A percentile compares a stretch with the other conserved stretches of the same genome.
Evolutionary conservation across 1,140 invertebrate genomes (phyloP).

Genomic region (Pseudobourletiella spinata): DNA sequence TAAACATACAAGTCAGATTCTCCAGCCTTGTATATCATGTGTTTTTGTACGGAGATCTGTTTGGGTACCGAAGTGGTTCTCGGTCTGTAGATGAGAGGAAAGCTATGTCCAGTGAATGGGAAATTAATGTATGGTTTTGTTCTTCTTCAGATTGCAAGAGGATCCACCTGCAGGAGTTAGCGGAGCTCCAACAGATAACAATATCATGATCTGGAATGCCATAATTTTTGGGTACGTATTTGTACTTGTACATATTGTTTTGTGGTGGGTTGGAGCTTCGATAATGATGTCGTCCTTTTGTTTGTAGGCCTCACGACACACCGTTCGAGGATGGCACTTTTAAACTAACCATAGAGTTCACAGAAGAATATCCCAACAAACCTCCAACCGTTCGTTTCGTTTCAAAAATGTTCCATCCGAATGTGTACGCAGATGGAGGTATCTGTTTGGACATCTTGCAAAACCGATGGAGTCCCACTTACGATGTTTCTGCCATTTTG

Average conservation of each 20-base stretch:
- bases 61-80: no score
- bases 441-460: constrained; percentile 99
- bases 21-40: no score
- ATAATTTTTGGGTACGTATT: constrained; percentile 77
- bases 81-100: no score
- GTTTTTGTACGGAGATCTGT: no score
- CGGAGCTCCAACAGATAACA: constrained; percentile 97
- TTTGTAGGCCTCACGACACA: constrained; percentile 78
- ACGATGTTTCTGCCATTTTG: constrained; percentile 98
- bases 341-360: constrained; percentile 98
- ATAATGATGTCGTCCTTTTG: no score
- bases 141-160: constrained; percentile 82
- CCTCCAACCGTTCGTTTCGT: constrained; percentile 98
- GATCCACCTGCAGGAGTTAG: constrained; percentile 95
- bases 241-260: no score
- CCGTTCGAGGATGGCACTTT: constrained; percentile 99
- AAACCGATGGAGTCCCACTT: constrained; percentile 99
- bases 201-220: constrained; percentile 99
- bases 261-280: no score
- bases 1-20: no score
- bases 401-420: constrained; percentile 99
- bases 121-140: no score
- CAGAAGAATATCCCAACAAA: constrained; percentile 99
- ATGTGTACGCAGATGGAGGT: constrained; percentile 98
- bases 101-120: no score